Base-by-base conservation (phyloP, 2,888 invertebrate genomes). In the Dryobota labecula region DNA sequence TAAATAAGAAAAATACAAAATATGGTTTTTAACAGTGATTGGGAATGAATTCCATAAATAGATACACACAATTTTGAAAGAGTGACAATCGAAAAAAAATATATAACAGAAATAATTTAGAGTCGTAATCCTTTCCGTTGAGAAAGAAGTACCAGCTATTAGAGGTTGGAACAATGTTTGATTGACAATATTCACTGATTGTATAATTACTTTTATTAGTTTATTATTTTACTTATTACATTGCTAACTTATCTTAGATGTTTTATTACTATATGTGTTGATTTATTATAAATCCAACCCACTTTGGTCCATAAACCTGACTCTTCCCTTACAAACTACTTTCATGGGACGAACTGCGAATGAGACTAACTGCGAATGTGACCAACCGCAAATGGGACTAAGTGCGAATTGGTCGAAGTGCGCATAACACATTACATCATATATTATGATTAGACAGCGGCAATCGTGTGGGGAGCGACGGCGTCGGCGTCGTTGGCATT, bases 71-170 rank as follows among this genome's bases (percentile, higher is more conserved):
- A 45, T 70, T 70, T 60, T 15, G 30, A 27, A 33, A 38, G 24
- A 53, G n/a, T 47, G 13, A 13, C 15, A 51, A 20, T n/a, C 18
- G 13, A 51, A 73, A 75, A 2, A 58, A n/a, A 41, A 56, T 47
- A n/a, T 8, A 30, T 15, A n/a, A 24, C 2, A 33, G 20, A 36
- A 51, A 33, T 33, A 33, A 51, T 27, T 45, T 15, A 58, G 18
- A 38, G 72, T 72, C 33, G 13, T 33, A 27, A 38, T 58, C n/a
- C 30, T 57, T 41, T 78, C 33, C 2, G 18, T 58, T 68, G 76
- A 81, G 68, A 76, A 64, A 61, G 56, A 72, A 66, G 80, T 66
- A 68, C 20, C 30, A 76, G 51, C 53, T 58, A 47, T 70, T 73
- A 24, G 33, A 58, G 54, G 45, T 68, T 54, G 20, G 15, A 73